Evolutionary conservation across 2,797 vertebrate genomes (phyloP).

Genomic region (Monodelphis domestica): DNA sequence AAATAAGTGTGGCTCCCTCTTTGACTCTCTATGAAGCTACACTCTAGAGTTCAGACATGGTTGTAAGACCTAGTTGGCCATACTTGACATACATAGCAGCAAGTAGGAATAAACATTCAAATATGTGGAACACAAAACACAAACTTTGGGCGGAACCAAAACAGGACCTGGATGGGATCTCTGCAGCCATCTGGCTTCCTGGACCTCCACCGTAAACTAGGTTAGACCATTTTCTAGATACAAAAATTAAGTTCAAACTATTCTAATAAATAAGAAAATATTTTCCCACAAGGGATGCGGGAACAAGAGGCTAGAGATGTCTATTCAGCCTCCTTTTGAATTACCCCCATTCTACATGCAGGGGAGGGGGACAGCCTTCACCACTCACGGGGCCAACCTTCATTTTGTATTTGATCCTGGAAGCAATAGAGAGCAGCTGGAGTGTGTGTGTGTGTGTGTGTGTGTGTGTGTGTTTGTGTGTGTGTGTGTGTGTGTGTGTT

Average conservation of each 20-base stretch:
- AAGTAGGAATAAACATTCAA: not conserved
- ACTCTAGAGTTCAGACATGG: not conserved
- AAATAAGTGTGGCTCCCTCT: not conserved
- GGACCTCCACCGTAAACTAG: not conserved
- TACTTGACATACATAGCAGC: not conserved
- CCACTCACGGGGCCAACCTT: not conserved
- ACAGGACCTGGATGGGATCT: not conserved
- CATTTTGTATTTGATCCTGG: not conserved
- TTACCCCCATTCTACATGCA: not conserved
- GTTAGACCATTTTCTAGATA: not conserved
- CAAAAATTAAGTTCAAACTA: not conserved
- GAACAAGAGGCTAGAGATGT: not conserved
- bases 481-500: too few relatives aligned
- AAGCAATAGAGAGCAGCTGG: not conserved
- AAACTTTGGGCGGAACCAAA: not conserved
- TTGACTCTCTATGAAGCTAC: not conserved
- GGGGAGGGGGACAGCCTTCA: not conserved
- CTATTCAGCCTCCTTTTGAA: not conserved
- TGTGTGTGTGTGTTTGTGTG: too few relatives aligned
- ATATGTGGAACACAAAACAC: not conserved
- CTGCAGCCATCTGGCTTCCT: not conserved
- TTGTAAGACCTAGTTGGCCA: not conserved
- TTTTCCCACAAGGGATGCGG: not conserved
- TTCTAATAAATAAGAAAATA: not conserved
- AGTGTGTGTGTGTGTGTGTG: too few relatives aligned